phyloP scores from a whole-genome alignment of 2,888 invertebrate genomes.

The Drosophila stalkeri region DNA sequence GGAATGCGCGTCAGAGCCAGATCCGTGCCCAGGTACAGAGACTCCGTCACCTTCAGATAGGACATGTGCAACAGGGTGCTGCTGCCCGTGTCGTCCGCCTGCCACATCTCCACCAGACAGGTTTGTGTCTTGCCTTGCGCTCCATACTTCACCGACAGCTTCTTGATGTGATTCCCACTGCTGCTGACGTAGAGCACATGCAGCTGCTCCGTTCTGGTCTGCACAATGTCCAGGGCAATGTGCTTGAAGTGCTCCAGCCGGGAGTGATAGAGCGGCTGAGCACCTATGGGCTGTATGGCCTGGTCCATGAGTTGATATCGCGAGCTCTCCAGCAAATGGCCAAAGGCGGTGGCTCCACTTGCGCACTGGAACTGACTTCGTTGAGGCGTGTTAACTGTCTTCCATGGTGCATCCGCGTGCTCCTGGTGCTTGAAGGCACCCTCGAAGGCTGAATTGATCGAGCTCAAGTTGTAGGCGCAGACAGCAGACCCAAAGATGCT shows the following conservation, averaged over 20 bases:
- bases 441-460: slow-evolving; percentile 92
- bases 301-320: slow-evolving; percentile 95
- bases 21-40: slow-evolving; percentile 92
- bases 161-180: slow-evolving; percentile 90
- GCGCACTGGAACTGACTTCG: slow-evolving; percentile 88
- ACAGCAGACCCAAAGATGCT: slow-evolving; percentile 96
- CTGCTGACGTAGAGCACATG: slow-evolving; percentile 94
- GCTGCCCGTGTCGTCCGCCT: slow-evolving; percentile 86
- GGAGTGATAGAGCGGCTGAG: slow-evolving; percentile 89
- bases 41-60: slow-evolving; percentile 92
- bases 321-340: slow-evolving; percentile 88
- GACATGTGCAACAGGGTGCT: slow-evolving; percentile 88
- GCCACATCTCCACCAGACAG: slow-evolving; percentile 95
- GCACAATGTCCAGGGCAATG: slow-evolving; percentile 91
- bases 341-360: slow-evolving; percentile 82
- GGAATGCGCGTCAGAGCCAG: slow-evolving; percentile 89
- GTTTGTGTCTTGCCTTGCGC: slow-evolving; percentile 87
- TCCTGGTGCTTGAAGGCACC: slow-evolving; percentile 95
- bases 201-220: slow-evolving; percentile 89
- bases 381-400: slow-evolving; percentile 87
- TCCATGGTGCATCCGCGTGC: slow-evolving; percentile 91
- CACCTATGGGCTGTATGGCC: slow-evolving; percentile 91
- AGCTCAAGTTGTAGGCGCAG: slow-evolving; percentile 94
- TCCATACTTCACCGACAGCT: slow-evolving; percentile 89
- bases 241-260: slow-evolving; percentile 91